Evolutionary conservation across 2,888 invertebrate species (phyloP).

Genomic region (Chaetogeoica ovagalla): DNA sequence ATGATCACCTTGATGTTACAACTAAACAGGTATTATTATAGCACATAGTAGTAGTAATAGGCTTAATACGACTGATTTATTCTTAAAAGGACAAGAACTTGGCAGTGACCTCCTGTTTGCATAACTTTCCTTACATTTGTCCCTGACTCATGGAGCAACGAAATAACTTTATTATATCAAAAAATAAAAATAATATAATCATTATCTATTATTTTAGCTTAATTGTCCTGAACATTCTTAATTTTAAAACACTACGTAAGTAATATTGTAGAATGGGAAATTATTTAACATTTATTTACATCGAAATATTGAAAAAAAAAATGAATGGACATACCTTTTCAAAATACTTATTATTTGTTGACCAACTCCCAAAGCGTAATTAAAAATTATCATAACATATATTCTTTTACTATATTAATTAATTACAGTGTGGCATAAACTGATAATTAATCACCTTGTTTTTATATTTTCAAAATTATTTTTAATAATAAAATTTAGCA

Average conservation of each 20-base stretch:
- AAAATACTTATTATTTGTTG: no score
- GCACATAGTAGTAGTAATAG: slow-evolving; percentile 20
- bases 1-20: slow-evolving; percentile 48
- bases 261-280: background rate
- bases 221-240: background rate
- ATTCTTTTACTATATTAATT: background rate
- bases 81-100: slow-evolving; percentile 52
- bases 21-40: slow-evolving; percentile 46
- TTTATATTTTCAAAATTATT: no score
- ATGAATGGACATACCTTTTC: no score
- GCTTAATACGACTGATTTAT: slow-evolving; percentile 31
- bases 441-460: background rate
- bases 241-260: background rate
- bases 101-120: slow-evolving; percentile 39
- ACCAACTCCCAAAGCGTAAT: no score
- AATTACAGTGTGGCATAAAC: background rate
- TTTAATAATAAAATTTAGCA: no score
- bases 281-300: no score
- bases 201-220: background rate
- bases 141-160: slow-evolving; percentile 26
- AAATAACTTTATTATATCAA: background rate
- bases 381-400: no score
- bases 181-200: background rate
- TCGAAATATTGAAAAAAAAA: no score
- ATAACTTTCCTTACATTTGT: slow-evolving; percentile 37